These are phyloP conservation scores for Metaphire vulgaris DNA, from an alignment of 1,140 invertebrate species.

Conservation along the genomic window DNA sequence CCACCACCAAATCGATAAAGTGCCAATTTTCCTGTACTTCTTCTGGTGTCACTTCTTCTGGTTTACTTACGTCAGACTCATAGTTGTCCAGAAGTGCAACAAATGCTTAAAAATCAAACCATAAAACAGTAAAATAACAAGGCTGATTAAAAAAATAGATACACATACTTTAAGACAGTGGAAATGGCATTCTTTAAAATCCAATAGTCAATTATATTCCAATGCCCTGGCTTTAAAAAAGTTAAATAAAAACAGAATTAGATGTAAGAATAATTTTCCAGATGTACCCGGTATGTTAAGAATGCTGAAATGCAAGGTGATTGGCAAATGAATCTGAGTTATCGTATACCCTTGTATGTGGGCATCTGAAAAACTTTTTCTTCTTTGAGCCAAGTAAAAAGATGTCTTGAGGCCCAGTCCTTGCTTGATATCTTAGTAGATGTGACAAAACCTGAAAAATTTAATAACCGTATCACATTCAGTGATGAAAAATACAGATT, in stretches of 20 bases:
- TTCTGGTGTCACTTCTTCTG: conserved; percentile 68
- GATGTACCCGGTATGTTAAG: no score
- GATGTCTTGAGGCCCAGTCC: conserved; percentile 37
- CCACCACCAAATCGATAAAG: conserved; percentile 67
- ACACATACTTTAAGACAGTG: neutral
- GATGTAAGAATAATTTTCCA: no score
- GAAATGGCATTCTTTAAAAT: neutral
- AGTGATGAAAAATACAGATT: no score
- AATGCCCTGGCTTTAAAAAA: no score
- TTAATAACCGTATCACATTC: no score
- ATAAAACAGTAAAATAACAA: neutral
- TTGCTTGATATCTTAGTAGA: conserved; percentile 32
- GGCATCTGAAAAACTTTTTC: conserved; percentile 42
- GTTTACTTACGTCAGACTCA: conserved; percentile 59
- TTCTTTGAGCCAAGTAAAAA: conserved; percentile 47
- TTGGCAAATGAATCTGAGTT: no score
- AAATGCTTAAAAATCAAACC: conserved; percentile 37
- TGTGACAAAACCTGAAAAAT: conserved; percentile 44
- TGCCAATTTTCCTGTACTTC: conserved; percentile 68
- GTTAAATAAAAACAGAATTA: no score
- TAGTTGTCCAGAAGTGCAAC: conserved; percentile 48
- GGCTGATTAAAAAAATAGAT: neutral
- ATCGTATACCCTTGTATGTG: conserved; percentile 49
- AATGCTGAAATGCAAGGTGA: no score
- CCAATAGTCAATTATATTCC: neutral